phyloP scores from a whole-genome alignment of 2,113 vertebrate genomes.

The Stegostoma tigrinum region DNA sequence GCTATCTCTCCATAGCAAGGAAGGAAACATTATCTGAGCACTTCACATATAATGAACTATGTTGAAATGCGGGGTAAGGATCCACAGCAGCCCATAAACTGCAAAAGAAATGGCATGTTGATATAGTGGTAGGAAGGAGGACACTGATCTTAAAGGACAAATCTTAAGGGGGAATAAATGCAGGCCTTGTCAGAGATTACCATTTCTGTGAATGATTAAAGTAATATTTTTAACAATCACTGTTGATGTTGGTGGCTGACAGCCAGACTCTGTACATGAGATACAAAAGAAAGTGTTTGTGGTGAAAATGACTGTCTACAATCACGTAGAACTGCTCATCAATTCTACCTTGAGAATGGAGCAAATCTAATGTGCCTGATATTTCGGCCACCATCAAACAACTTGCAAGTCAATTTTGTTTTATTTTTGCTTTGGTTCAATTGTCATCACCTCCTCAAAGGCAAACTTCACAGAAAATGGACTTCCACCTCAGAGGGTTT shows the following conservation, averaged over 20 bases:
- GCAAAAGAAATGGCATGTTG: neutral
- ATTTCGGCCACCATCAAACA: neutral
- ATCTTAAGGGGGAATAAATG: neutral
- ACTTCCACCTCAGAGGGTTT: neutral
- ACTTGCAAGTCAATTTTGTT: neutral
- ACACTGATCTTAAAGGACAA: neutral
- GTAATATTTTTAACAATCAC: neutral
- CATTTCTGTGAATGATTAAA: neutral
- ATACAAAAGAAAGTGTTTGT: neutral
- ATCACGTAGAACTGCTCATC: neutral
- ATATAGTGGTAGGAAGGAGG: neutral
- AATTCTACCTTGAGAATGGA: neutral
- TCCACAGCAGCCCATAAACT: neutral
- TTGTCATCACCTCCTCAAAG: no score
- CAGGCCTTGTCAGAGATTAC: no score
- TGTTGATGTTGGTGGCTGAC: neutral
- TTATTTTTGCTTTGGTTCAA: neutral
- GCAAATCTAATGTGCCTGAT: neutral
- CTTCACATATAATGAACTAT: neutral
- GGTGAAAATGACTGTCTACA: neutral
- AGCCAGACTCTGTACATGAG: neutral
- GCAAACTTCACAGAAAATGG: neutral
- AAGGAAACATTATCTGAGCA: neutral
- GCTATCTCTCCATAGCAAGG: neutral
- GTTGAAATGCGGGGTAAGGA: neutral